Evolutionary conservation across 2,888 invertebrate genomes (phyloP).

Genomic region (Apodemia mormo): DNA sequence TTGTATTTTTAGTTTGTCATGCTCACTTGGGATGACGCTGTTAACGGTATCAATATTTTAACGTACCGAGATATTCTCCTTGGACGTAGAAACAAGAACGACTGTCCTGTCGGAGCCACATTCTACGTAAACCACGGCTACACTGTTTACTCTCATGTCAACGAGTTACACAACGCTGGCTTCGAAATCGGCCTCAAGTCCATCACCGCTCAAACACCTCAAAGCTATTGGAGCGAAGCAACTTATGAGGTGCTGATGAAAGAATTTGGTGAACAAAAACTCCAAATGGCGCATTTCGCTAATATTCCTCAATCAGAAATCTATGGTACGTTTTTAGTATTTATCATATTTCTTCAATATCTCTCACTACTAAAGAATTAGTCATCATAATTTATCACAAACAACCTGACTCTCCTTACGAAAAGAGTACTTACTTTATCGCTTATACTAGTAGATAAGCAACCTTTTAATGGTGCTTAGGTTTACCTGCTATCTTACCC

Average conservation of each 20-base stretch:
- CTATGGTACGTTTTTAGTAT: constrained; percentile 48
- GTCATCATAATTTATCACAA: no score
- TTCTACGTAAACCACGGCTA: constrained; percentile 88
- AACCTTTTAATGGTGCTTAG: no score
- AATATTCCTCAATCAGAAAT: constrained; percentile 69
- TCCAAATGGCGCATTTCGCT: constrained; percentile 73
- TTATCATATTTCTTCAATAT: no score
- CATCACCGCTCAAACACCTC: constrained; percentile 80
- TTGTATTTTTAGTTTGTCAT: constrained; percentile 81
- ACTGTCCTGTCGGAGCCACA: constrained; percentile 83
- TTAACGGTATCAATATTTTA: constrained; percentile 76
- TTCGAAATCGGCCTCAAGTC: constrained; percentile 87
- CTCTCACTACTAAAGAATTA: no score
- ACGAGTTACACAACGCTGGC: constrained; percentile 79
- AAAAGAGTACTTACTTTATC: no score
- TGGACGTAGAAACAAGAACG: constrained; percentile 82
- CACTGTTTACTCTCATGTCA: constrained; percentile 84
- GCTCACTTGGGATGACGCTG: constrained; percentile 85
- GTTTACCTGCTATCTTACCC: no score
- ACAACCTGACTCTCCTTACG: no score
- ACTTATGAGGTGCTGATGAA: constrained; percentile 66
- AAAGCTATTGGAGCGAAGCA: constrained; percentile 81
- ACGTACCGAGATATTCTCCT: constrained; percentile 78
- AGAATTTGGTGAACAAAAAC: constrained; percentile 83
- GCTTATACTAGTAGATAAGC: no score